Evolutionary conservation across 1,140 invertebrate species (phyloP), one percentile per base, ranked within the genome.

Genomic region (Aplysia californica): DNA sequence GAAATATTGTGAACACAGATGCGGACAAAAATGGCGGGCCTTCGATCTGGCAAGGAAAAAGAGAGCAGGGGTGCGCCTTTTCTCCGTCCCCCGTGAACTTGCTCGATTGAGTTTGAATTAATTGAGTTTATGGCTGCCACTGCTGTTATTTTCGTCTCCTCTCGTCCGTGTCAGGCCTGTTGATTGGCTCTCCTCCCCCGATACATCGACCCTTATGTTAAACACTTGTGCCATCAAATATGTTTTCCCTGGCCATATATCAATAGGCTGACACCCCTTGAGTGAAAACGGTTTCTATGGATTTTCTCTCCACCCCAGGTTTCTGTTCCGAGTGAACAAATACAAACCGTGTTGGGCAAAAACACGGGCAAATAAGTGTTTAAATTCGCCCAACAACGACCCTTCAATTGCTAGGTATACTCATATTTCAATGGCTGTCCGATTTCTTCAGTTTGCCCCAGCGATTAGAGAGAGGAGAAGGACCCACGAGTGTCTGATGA

Each of bases 301-400:
- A 73, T 59, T 73, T 73, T 73, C 58, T 39, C 39, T 61, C 39
- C 56, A 59, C 5, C 56, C 39, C 55, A 23, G 64, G 58, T 38
- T 64, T 73, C 58, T 55, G 20, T 18, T n/a, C 35, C 23, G 31
- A 36, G 36, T 21, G 58, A 64, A 73, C 70, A 61, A 73, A 73
- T 26, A 73, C 39, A 73, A 73, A 73, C 38, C 64, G 56, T 73
- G 44, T 73, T 73, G 58, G 58, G 29, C 39, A 64, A 73, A 72
- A 55, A 58, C 70, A 64, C 56, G 70, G 59, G 70, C 70, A 73
- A 73, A 73, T 41, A 73, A 73, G 70, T 73, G 58, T 73, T 73
- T 38, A 23, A 36, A 29, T 20, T 23, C 33, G 33, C 21, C 29
- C 33, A 41, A 59, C 36, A 64, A 39, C 55, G n/a, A 61, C 31